Percentiles rank a stretch among this genome's conserved stretches.
These are phyloP conservation scores for Zosterops lateralis DNA, from an alignment of 2,113 vertebrate species.

Conservation along the genomic window DNA sequence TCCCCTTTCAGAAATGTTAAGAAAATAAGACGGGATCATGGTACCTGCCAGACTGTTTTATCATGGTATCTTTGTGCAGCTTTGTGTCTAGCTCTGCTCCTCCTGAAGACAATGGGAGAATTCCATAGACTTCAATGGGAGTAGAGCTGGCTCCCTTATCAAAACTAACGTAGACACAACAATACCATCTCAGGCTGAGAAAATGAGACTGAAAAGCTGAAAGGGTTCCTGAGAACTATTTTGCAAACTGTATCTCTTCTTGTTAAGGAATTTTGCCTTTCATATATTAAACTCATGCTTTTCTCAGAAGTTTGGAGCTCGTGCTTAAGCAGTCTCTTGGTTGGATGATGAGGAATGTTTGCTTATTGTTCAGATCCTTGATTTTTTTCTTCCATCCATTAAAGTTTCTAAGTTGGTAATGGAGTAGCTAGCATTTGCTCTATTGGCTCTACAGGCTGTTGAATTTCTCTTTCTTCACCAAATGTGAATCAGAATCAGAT, in stretches of 20 bases:
- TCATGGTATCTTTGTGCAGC: not conserved
- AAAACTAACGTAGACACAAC: not conserved
- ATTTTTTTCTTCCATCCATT: conserved; percentile 19
- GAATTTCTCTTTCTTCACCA: conserved; percentile 29
- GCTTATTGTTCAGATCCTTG: conserved; percentile 32
- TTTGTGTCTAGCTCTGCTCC: not conserved
- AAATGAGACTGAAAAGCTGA: conserved; percentile 24
- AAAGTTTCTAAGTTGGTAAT: conserved; percentile 32
- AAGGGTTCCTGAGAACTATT: conserved; percentile 19
- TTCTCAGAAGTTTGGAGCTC: conserved; percentile 20
- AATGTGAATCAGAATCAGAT: conserved; percentile 41
- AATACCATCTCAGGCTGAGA: not conserved
- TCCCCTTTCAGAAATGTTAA: not conserved
- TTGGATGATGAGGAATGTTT: conserved; percentile 45
- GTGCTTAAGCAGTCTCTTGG: conserved; percentile 19
- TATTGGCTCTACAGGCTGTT: conserved; percentile 56
- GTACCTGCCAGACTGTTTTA: not conserved
- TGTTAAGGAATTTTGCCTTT: conserved; percentile 39
- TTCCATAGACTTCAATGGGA: not conserved
- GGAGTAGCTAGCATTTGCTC: conserved; percentile 56
- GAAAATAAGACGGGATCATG: not conserved
- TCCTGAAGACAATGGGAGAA: not conserved
- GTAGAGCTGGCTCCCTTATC: not conserved
- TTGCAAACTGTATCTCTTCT: conserved; percentile 19
- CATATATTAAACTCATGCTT: conserved; percentile 2